phyloP scores from a whole-genome alignment of 2,888 invertebrate genomes.

The Phortica magna region DNA sequence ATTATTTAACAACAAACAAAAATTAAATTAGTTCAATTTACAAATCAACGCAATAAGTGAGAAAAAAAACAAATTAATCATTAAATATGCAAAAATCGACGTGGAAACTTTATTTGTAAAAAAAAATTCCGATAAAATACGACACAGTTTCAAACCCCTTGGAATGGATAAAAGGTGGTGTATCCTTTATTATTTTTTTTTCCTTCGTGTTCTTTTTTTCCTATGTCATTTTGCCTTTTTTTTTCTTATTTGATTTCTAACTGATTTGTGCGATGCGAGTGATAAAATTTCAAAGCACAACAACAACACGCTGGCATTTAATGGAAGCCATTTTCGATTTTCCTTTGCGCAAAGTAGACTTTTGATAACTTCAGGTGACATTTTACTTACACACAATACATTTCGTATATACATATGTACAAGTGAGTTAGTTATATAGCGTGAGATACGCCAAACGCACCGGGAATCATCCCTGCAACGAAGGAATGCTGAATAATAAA shows the following conservation, averaged over 20 bases:
- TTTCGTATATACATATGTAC: not conserved
- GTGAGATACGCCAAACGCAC: not conserved
- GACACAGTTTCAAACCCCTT: not conserved
- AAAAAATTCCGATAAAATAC: not conserved
- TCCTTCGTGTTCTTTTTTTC: not conserved
- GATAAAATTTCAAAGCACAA: too few species aligned
- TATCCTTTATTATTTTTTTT: not conserved
- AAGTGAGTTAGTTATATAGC: too few species aligned
- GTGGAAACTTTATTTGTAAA: not conserved
- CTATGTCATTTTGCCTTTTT: not conserved
- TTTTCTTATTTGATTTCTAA: not conserved
- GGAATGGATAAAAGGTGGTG: not conserved
- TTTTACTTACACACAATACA: not conserved
- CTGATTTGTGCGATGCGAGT: too few species aligned
- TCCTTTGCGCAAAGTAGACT: not conserved
- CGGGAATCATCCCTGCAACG: not conserved
- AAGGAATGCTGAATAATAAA: not conserved
- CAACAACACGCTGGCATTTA: too few species aligned
- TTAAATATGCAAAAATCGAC: not conserved
- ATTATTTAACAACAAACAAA: not conserved
- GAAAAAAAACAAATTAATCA: not conserved
- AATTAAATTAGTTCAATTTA: not conserved
- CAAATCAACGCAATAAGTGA: not conserved
- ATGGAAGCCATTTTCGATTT: too few species aligned
- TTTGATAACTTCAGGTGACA: not conserved